phyloP scores from a whole-genome alignment of 2,797 vertebrate genomes.

The Nannoperca australis region DNA sequence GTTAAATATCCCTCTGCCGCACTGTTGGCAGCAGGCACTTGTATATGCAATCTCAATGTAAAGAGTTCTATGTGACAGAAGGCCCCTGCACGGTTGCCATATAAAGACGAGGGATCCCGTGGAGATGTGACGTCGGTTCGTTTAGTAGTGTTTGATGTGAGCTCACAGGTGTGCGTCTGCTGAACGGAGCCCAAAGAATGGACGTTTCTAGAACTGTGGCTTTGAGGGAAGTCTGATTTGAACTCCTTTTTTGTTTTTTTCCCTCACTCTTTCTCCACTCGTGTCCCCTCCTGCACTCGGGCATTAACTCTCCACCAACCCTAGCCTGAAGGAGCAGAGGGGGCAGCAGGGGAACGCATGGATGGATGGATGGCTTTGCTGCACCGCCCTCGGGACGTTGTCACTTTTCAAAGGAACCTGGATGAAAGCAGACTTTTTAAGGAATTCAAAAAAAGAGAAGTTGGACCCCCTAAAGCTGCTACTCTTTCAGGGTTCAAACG shows the following conservation, averaged over 20 bases:
- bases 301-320: slow-evolving; percentile 69
- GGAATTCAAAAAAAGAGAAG: slow-evolving; percentile 19
- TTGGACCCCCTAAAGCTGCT: slow-evolving; percentile 68
- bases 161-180: slow-evolving; percentile 76
- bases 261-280: slow-evolving; percentile 9
- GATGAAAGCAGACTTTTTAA: slow-evolving; percentile 44
- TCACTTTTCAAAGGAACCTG: slow-evolving; percentile 31
- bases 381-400: slow-evolving; percentile 30
- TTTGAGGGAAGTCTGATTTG: slow-evolving; percentile 32
- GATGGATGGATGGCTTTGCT: slow-evolving; percentile 22
- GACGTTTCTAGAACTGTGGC: slow-evolving; percentile 41
- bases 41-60: slow-evolving; percentile 85
- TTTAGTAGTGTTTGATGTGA: slow-evolving; percentile 76
- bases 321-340: slow-evolving; percentile 40
- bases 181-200: slow-evolving; percentile 41
- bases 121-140: slow-evolving; percentile 75
- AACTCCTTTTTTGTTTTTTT: too few relatives aligned
- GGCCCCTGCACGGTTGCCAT: slow-evolving; percentile 75
- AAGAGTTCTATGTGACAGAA: slow-evolving; percentile 69
- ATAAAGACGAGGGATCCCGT: slow-evolving; percentile 56
- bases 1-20: slow-evolving; percentile 64
- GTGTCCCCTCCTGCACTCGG: slow-evolving; percentile 63
- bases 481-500: slow-evolving; percentile 23
- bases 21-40: slow-evolving; percentile 70
- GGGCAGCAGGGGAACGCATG: slow-evolving; percentile 24